phyloP scores from a whole-genome alignment of 1,140 invertebrate species.

The Acromyrmex heyeri region DNA sequence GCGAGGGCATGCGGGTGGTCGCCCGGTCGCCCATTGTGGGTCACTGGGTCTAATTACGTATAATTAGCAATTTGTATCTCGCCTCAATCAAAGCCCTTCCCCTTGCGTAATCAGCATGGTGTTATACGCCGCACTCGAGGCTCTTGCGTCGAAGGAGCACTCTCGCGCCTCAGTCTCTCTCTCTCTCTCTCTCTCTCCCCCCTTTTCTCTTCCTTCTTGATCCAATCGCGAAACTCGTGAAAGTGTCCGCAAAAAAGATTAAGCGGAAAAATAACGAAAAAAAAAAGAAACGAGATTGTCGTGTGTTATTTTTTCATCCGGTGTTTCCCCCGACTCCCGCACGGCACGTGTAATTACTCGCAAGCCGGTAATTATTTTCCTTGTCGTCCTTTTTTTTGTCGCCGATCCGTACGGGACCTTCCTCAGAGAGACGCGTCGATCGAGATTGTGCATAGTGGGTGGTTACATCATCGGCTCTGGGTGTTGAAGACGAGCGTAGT shows the following conservation, averaged over 20 bases:
- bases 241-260: slow-evolving; percentile 24
- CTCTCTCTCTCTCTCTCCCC: not conserved
- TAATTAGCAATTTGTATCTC: slow-evolving; percentile 81
- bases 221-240: slow-evolving; percentile 58
- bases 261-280: slow-evolving; percentile 23
- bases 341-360: slow-evolving; percentile 59
- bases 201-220: not conserved
- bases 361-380: slow-evolving; percentile 70
- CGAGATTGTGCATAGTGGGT: slow-evolving; percentile 17
- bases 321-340: not conserved
- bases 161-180: not conserved
- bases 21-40: slow-evolving; percentile 72
- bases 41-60: slow-evolving; percentile 82
- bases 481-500: slow-evolving; percentile 12
- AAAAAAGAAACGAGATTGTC: slow-evolving; percentile 44
- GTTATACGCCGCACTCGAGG: slow-evolving; percentile 21
- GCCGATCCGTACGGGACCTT: not conserved
- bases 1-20: slow-evolving; percentile 68
- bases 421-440: slow-evolving; percentile 20
- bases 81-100: slow-evolving; percentile 71
- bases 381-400: slow-evolving; percentile 52
- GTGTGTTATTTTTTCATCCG: slow-evolving; percentile 32
- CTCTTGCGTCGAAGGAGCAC: slow-evolving; percentile 9
- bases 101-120: slow-evolving; percentile 55
- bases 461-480: slow-evolving; percentile 3